phyloP scores from a whole-genome alignment of 2,888 invertebrate species.

The Pristionchus mayeri region DNA sequence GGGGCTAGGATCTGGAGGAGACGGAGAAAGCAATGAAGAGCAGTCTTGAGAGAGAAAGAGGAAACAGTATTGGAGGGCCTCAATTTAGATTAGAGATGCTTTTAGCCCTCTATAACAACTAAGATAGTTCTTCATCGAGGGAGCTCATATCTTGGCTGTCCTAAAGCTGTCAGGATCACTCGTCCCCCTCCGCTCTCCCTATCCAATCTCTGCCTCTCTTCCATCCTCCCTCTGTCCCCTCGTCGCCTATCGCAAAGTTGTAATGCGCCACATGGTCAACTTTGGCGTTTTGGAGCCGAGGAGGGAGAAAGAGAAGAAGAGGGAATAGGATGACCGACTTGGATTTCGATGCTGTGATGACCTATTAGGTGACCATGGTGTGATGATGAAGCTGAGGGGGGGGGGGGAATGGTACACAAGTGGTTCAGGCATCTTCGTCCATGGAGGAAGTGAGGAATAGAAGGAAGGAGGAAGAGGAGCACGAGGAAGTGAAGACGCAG shows the following conservation, averaged over 20 bases:
- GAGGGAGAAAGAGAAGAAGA: background rate
- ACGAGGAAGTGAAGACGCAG: too few species aligned
- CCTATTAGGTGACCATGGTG: conserved; percentile 6
- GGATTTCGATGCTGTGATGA: conserved; percentile 21
- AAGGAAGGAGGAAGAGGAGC: background rate
- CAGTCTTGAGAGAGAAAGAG: conserved; percentile 45
- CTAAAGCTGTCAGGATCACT: conserved; percentile 42
- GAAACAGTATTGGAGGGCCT: conserved; percentile 49
- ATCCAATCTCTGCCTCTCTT: background rate
- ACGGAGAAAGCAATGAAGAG: conserved; percentile 9
- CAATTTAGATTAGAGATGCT: conserved; percentile 6
- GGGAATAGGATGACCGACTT: conserved; percentile 44
- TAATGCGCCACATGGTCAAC: conserved; percentile 47
- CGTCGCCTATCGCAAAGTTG: conserved; percentile 42
- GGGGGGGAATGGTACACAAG: background rate
- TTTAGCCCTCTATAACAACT: background rate
- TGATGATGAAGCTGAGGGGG: background rate
- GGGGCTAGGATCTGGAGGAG: background rate
- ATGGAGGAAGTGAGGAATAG: conserved; percentile 7
- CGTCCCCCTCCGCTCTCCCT: conserved; percentile 1
- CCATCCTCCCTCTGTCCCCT: conserved; percentile 40
- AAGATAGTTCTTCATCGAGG: background rate
- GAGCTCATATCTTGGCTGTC: conserved; percentile 10
- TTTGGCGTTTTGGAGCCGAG: conserved; percentile 12
- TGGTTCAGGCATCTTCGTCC: conserved; percentile 17